phyloP scores from a whole-genome alignment of 2,797 vertebrate species.

The Neosilurus mollespiculum region DNA sequence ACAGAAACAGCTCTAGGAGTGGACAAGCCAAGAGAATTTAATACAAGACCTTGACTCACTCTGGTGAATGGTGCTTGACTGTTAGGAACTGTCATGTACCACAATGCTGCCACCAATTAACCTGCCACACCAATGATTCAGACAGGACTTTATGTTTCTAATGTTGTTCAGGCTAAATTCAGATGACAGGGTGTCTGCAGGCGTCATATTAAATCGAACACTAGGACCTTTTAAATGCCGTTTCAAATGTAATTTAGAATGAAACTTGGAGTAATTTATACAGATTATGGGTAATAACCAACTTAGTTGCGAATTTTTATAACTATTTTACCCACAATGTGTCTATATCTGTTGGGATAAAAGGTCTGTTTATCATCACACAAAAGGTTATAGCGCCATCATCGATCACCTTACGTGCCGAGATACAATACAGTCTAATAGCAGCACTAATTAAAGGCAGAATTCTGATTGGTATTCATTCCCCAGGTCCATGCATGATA shows the following conservation, averaged over 20 bases:
- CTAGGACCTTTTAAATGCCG: background rate
- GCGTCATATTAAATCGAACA: background rate
- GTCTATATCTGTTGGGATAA: background rate
- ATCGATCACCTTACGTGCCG: too few relatives aligned
- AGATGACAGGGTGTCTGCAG: constrained; percentile 23
- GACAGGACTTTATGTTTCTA: constrained; percentile 49
- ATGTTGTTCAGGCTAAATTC: constrained; percentile 56
- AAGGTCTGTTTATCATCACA: background rate
- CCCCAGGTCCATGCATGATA: background rate
- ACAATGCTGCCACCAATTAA: background rate
- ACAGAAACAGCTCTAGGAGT: background rate
- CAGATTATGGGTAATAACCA: background rate
- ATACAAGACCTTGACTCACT: background rate
- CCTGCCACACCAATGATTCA: background rate
- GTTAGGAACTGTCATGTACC: background rate
- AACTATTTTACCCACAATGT: background rate
- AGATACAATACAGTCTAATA: too few relatives aligned
- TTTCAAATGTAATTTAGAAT: background rate
- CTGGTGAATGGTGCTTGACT: background rate
- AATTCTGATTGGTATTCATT: background rate
- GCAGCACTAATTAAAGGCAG: background rate
- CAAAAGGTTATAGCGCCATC: too few relatives aligned
- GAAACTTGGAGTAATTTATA: background rate
- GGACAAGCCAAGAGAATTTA: background rate
- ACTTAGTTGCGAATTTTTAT: background rate